Base-by-base conservation (phyloP, 2,797 vertebrate species). In the Oreortyx pictus region DNA sequence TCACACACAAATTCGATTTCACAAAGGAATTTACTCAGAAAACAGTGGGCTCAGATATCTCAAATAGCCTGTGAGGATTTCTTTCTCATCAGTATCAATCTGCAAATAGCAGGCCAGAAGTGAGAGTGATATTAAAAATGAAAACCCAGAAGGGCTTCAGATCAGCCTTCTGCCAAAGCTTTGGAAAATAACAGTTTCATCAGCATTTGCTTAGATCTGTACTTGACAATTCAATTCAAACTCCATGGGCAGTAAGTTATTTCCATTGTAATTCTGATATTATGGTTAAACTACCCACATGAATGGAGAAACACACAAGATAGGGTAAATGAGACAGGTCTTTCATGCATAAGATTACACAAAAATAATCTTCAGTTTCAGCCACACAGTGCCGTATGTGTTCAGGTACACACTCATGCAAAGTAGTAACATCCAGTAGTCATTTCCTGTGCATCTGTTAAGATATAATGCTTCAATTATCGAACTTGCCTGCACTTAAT, bases 171-270 rank as follows among this genome's bases (percentile, higher is more conserved):
- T 75, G 62, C 14, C 46, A 22, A 66, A 59, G 54, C 72, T 70
- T 75, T 86, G 56, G n/a, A 80, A 90, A 86, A 93, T 11, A 74
- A 41, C 18, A 19, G 54, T 65, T 90, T 87, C 47, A 90, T 84
- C 74, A 82, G 67, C 20, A 65, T 72, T 82, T 77, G 7, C 46
- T 71, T 56, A 25, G 31, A 72, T 94, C 76, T 50, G 7, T 62
- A 86, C 59, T 88, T 31, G 66, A n/a, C 54, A 59, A 39, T 39
- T 23, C 43, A 82, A 54, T 80, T 78, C 8, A 2, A 88, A 92
- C 18, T 75, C 67, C 7, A 41, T 27, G 1, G 1, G 8, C 41
- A 87, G 44, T 8, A 77, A n/a, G 7, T 43, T 35, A 80, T 68
- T 89, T 78, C 67, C 62, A 75, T 81, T 75, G 7, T 56, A 70